phyloP scores from a whole-genome alignment of 2,888 invertebrate species.

The Hydrotaea diabolus region DNA sequence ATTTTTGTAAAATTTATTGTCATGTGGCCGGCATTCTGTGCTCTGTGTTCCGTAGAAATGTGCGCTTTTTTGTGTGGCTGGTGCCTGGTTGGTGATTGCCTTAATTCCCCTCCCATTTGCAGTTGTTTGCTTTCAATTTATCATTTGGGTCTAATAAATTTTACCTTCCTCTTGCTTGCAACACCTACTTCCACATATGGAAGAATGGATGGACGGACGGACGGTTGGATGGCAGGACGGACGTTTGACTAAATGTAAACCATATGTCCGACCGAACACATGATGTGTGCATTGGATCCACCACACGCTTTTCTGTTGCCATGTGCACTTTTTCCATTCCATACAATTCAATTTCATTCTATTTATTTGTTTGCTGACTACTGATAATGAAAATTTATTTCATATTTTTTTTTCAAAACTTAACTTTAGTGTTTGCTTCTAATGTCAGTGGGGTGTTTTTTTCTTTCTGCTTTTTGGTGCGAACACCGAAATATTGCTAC shows the following conservation, averaged over 20 bases:
- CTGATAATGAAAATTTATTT: slow-evolving; percentile 56
- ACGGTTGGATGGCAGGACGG: too few species aligned
- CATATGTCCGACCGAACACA: not conserved
- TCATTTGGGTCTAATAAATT: slow-evolving; percentile 26
- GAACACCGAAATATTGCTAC: too few species aligned
- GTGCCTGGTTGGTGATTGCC: not conserved
- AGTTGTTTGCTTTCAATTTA: not conserved
- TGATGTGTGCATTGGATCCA: not conserved
- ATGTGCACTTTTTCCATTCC: slow-evolving; percentile 38
- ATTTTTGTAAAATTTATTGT: not conserved
- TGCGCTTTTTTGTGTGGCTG: too few species aligned
- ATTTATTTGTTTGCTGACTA: slow-evolving; percentile 40
- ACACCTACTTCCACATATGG: not conserved
- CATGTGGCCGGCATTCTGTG: not conserved
- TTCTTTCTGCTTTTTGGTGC: not conserved
- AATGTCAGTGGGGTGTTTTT: not conserved
- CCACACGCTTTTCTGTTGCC: slow-evolving; percentile 15
- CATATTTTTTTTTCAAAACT: not conserved
- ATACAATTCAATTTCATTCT: slow-evolving; percentile 24
- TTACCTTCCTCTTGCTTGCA: slow-evolving; percentile 2
- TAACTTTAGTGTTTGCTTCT: not conserved
- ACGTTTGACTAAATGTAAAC: too few species aligned
- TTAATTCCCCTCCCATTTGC: not conserved
- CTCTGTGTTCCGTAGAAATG: not conserved
- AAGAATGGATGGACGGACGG: too few species aligned